phyloP scores from a whole-genome alignment of 2,797 vertebrate species.

The Paguma larvata region DNA sequence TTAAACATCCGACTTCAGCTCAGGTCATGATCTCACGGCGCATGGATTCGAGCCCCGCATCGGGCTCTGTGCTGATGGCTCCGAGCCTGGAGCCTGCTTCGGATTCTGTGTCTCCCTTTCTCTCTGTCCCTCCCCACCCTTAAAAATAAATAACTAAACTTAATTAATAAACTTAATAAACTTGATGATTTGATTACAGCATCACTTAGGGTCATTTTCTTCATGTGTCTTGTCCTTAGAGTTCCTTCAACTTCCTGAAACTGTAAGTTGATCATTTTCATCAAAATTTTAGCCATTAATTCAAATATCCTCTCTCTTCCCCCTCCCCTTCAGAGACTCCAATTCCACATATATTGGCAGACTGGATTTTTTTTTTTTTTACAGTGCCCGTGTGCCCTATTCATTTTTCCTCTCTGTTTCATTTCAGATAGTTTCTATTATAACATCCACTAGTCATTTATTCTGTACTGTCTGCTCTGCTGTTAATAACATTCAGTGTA shows the following conservation, averaged over 20 bases:
- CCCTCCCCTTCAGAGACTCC: not conserved
- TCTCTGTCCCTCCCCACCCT: no score
- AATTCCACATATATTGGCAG: not conserved
- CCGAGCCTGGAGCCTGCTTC: no score
- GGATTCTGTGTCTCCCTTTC: no score
- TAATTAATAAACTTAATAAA: no score
- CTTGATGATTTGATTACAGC: not conserved
- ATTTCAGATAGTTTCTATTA: slow-evolving; percentile 27
- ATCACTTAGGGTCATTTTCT: not conserved
- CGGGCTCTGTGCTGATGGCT: no score
- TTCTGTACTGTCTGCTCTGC: not conserved
- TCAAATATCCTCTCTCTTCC: not conserved
- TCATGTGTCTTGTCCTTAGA: not conserved
- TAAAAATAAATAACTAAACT: no score
- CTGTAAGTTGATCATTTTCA: not conserved
- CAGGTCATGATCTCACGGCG: no score
- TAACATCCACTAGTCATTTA: not conserved
- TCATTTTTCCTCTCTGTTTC: slow-evolving; percentile 1
- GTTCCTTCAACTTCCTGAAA: not conserved
- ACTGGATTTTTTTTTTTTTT: not conserved
- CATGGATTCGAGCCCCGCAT: no score
- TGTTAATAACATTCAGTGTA: not conserved
- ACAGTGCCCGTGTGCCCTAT: not conserved
- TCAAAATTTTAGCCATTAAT: not conserved
- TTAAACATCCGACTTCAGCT: no score